Conservation (phyloP, 1,140 invertebrate genomes). For the Calephelis nemesis region DNA sequence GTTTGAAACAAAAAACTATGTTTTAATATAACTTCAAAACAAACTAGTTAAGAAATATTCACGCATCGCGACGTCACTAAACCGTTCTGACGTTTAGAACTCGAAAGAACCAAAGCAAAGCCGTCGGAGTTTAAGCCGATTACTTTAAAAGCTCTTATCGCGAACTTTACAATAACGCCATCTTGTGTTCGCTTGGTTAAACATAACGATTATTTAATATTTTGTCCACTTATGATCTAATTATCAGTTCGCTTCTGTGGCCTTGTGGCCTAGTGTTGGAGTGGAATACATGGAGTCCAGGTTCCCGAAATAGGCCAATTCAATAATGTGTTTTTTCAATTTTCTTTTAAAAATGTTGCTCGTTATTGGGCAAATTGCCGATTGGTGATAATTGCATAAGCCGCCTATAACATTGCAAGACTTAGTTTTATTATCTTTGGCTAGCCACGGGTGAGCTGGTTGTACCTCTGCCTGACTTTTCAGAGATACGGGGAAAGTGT, state of each 20-base stretch:
- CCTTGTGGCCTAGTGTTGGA: no score
- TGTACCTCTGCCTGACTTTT: no score
- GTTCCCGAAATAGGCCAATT: no score
- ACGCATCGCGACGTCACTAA: constrained; percentile 28
- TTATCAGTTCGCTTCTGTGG: neutral
- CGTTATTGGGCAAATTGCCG: no score
- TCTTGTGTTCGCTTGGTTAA: constrained; percentile 24
- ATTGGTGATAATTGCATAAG: no score
- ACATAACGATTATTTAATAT: constrained; percentile 6
- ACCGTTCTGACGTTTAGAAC: constrained; percentile 27
- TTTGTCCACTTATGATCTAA: constrained; percentile 2
- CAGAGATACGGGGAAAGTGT: no score
- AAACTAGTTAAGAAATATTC: constrained; percentile 27
- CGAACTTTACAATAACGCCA: constrained; percentile 38
- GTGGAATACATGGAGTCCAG: no score
- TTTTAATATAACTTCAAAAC: neutral
- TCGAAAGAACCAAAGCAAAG: constrained; percentile 31
- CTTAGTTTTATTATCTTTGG: no score
- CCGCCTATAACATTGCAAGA: no score
- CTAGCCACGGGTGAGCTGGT: no score
- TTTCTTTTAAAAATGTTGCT: no score
- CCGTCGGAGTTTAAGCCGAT: constrained; percentile 41
- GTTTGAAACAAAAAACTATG: neutral
- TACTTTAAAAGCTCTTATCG: constrained; percentile 43
- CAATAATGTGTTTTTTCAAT: no score